Evolutionary conservation across 1,140 invertebrate species (phyloP), one percentile per base, ranked within the genome.

Genomic region (Drosophila nasuta): DNA sequence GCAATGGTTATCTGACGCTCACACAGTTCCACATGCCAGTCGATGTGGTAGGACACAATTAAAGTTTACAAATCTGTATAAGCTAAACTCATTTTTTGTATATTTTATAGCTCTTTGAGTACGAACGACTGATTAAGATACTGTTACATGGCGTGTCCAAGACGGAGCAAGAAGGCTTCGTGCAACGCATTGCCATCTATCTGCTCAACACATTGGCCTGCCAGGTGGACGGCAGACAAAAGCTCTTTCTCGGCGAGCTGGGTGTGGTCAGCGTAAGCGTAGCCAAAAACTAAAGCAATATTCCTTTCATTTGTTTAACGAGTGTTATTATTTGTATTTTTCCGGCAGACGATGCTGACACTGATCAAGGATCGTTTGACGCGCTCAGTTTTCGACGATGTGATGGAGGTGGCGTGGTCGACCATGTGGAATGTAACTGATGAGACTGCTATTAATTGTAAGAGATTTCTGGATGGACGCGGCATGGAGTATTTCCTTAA

Each of bases 371-470:
- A 96, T 80, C 94, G 97, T 49, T 93, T 98, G 35, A 94, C 95
- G 10, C 93, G 95, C 45, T 93, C 94, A 43, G 92, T 96, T 15
- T 99, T 97, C 93, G 98, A 99, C 93, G 98, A 99, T 93, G 97
- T 99, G 1, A 95, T 99, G 93, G 98, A 99, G 93, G 97, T 98
- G 11, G 97, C 98, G 5, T 99, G 98, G 98, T 99, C 98, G 68
- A 98, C 97, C 2, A 97, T 99, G 96, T 98, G 97, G 97, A 99
- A 99, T 93, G 97, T 99, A 51, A 99, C 98, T 51, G 98, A 99
- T 93, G 98, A 99, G 94, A 98, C 97, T 41, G 96, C 97, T 25
- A 94, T 96, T 69, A 99, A 99, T 94, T 99, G 98, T 94, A 94
- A 96, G 92, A 94, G 96, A 88, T 99, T 99, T 93, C 94, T 99